Conservation (phyloP, 2,888 invertebrate species). For the Coleophora deauratella region DNA sequence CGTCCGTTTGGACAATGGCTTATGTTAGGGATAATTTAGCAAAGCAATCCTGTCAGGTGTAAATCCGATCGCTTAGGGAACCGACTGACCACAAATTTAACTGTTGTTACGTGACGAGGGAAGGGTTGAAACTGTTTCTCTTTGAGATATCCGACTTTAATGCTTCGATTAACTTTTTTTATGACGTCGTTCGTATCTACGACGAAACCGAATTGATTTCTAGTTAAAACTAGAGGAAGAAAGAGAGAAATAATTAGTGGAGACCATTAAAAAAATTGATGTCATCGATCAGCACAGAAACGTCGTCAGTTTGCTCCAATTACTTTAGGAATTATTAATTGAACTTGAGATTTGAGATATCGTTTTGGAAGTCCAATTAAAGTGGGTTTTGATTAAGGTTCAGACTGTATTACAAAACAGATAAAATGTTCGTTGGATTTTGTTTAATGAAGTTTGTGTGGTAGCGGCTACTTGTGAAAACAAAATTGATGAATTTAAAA, state of each 20-base stretch:
- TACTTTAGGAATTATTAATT: constrained; percentile 52
- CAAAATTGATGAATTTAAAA: constrained; percentile 16
- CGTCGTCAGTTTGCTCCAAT: constrained; percentile 39
- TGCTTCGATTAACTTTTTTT: not conserved
- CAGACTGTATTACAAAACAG: constrained; percentile 37
- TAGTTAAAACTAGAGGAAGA: constrained; percentile 9
- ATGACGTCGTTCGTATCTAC: no score
- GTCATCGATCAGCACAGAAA: constrained; percentile 39
- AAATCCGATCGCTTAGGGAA: constrained; percentile 41
- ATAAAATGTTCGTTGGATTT: constrained; percentile 39
- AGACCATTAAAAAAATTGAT: constrained; percentile 36
- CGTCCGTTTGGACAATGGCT: constrained; percentile 41
- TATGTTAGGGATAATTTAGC: constrained; percentile 45
- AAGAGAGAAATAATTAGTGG: constrained; percentile 25
- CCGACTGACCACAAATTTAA: constrained; percentile 30
- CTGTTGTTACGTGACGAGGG: constrained; percentile 9
- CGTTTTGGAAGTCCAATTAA: constrained; percentile 45
- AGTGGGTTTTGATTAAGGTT: constrained; percentile 49
- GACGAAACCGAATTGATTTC: no score
- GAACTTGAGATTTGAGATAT: constrained; percentile 50
- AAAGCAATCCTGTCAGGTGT: constrained; percentile 42
- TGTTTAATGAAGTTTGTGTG: constrained; percentile 44
- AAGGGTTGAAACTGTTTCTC: not conserved
- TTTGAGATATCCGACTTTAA: not conserved
- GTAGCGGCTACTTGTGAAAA: constrained; percentile 28